A percentile compares a stretch with the other conserved stretches of the same genome.
phyloP scores from a whole-genome alignment of 2,888 invertebrate genomes.

The Plebejus anna region DNA sequence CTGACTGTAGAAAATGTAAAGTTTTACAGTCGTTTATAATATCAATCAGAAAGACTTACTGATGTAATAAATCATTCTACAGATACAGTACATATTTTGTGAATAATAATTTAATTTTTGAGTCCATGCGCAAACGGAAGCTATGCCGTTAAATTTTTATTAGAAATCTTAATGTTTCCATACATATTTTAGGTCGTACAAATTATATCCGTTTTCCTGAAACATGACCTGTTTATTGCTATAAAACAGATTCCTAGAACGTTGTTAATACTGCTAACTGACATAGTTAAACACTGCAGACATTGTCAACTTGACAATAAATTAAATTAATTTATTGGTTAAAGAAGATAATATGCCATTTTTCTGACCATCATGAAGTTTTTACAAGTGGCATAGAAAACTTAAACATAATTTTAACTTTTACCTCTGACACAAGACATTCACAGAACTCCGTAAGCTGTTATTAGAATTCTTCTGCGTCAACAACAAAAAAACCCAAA shows the following conservation, averaged over 20 bases:
- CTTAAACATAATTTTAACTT: background rate
- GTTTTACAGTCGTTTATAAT: too few relatives aligned
- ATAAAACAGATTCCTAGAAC: conserved; percentile 15
- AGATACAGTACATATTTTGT: background rate
- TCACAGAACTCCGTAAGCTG: conserved; percentile 13
- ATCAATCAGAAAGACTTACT: too few relatives aligned
- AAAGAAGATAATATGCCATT: background rate
- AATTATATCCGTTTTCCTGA: conserved; percentile 38
- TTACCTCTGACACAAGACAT: conserved; percentile 11
- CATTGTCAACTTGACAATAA: background rate
- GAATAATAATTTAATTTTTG: background rate
- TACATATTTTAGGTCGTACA: conserved; percentile 36
- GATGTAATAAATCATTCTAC: background rate
- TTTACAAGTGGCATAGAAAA: background rate
- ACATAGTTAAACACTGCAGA: background rate
- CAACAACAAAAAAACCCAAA: conserved; percentile 16
- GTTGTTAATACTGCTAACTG: background rate
- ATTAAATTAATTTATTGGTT: background rate
- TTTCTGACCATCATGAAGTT: too few relatives aligned
- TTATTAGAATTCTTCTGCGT: conserved; percentile 5
- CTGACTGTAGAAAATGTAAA: background rate
- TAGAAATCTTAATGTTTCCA: conserved; percentile 12
- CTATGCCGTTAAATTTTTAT: conserved; percentile 1
- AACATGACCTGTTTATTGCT: conserved; percentile 31
- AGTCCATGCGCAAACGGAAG: conserved; percentile 8